Percentiles rank a stretch among this genome's conserved stretches.
phyloP scores from a whole-genome alignment of 2,888 invertebrate species.

The Arge pagana region DNA sequence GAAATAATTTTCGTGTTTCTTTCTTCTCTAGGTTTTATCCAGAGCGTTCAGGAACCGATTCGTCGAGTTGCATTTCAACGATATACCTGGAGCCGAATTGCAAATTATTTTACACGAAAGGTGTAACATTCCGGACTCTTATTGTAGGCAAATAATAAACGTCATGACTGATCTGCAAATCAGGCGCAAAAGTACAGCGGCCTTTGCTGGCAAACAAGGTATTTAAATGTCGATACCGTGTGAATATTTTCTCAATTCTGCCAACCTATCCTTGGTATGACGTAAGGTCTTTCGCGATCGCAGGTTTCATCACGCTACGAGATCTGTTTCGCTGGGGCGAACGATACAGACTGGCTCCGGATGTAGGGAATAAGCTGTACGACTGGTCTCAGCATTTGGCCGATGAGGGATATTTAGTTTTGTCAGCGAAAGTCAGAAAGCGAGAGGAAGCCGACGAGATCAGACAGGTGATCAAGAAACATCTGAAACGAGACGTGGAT shows the following conservation, averaged over 20 bases:
- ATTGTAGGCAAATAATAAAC: slow-evolving; percentile 86
- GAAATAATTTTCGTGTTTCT: neutral
- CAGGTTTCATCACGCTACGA: slow-evolving; percentile 85
- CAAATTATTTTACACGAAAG: slow-evolving; percentile 86
- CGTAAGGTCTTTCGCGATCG: no score
- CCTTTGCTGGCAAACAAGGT: slow-evolving; percentile 89
- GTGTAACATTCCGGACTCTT: slow-evolving; percentile 84
- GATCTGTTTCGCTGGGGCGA: slow-evolving; percentile 98
- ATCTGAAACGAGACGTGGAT: slow-evolving; percentile 77
- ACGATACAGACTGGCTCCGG: slow-evolving; percentile 77
- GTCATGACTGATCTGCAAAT: slow-evolving; percentile 85
- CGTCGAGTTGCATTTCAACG: slow-evolving; percentile 95
- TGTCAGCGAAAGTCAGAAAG: slow-evolving; percentile 91
- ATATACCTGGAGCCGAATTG: slow-evolving; percentile 87
- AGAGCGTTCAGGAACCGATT: slow-evolving; percentile 97
- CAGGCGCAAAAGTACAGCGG: slow-evolving; percentile 79
- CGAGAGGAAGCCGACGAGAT: slow-evolving; percentile 83
- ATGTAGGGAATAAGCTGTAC: slow-evolving; percentile 69
- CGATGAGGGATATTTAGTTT: slow-evolving; percentile 92
- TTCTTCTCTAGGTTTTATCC: slow-evolving; percentile 68
- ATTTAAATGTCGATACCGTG: no score
- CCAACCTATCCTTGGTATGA: no score
- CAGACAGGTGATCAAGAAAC: slow-evolving; percentile 74
- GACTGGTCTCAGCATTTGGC: slow-evolving; percentile 98
- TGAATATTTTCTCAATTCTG: no score